Evolutionary conservation across 2,113 vertebrate species (phyloP).

Genomic region (Pongo pygmaeus): DNA sequence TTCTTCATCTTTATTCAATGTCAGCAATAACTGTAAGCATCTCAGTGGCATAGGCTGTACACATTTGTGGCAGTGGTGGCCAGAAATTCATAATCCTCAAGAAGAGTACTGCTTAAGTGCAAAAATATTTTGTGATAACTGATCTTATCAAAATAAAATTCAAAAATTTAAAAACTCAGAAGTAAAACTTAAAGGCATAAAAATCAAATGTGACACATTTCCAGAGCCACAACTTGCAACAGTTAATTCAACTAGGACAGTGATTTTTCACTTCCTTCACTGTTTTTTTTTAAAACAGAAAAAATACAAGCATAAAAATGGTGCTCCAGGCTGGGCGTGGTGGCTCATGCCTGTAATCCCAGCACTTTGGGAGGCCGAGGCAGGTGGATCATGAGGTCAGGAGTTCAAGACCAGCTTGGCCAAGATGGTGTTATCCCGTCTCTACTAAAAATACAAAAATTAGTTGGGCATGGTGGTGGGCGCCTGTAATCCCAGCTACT

Average conservation of each 20-base stretch:
- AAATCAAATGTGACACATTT: neutral
- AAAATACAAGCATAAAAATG: neutral
- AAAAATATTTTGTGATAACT: slow-evolving; percentile 72
- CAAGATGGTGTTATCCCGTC: too few relatives aligned
- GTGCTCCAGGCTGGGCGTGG: neutral
- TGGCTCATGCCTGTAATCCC: too few relatives aligned
- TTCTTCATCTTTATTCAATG: neutral
- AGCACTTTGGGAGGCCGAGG: too few relatives aligned
- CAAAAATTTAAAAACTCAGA: slow-evolving; percentile 59
- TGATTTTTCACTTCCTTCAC: slow-evolving; percentile 51
- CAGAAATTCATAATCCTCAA: slow-evolving; percentile 75
- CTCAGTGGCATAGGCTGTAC: neutral
- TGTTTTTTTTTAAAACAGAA: neutral
- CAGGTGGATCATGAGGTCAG: too few relatives aligned
- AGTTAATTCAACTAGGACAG: slow-evolving; percentile 10
- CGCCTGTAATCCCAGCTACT: too few relatives aligned
- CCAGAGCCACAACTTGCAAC: slow-evolving; percentile 28
- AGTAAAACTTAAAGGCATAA: slow-evolving; percentile 25
- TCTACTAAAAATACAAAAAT: too few relatives aligned
- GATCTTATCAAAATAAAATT: slow-evolving; percentile 70
- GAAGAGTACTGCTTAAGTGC: slow-evolving; percentile 76
- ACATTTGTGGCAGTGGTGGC: neutral
- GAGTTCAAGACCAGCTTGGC: too few relatives aligned
- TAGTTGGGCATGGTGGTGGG: too few relatives aligned
- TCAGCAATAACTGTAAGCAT: neutral